Base-by-base conservation (phyloP, 2,888 invertebrate genomes). In the Beris chalybata region DNA sequence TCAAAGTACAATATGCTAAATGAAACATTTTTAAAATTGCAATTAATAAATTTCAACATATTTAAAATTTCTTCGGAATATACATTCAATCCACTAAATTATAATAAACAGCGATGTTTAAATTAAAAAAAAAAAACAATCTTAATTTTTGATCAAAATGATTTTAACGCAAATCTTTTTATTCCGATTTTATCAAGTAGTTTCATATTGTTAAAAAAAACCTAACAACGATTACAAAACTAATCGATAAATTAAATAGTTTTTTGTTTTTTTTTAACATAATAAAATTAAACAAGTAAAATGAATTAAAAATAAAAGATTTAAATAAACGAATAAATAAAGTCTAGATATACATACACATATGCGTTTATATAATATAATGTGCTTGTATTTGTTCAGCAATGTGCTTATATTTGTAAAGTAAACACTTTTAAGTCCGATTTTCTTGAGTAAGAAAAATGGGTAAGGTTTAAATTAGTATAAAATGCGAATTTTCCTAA, bases 91-190 rank as follows among this genome's bases (percentile, higher is more conserved):
- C 22, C 22, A n/a, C 22, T 30, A 29, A 29, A 31, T 22, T 6
- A 48, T 9, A 43, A 22, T 56, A 43, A 56, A 56, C 43, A 56
- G 6, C 15, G 11, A 47, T 13, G 31, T 50, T 11, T 11, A 61
- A 61, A 50, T 4, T 31, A 55, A 52, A 61, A 38, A 44, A 55
- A 61, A 44, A 55, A 65, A 56, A 15, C 47, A 57, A 56, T 54
- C 56, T 22, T 71, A 71, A 75, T 78, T 22, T 3, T 22, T 22
- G 22, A 22, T 22, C 78, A 78, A 78, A 78, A 78, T 77, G 78
- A 77, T 75, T 78, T 76, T 38, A 30, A 12, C 48, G 47, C n/a
- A 48, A 53, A 9, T 52, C 50, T 50, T 38, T 22, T 43, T 48
- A 29, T 47, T 30, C 30, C 45, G n/a, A 58, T 22, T 50, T 50